phyloP scores from a whole-genome alignment of 2,113 vertebrate genomes.

The Plecturocebus donacophilus region DNA sequence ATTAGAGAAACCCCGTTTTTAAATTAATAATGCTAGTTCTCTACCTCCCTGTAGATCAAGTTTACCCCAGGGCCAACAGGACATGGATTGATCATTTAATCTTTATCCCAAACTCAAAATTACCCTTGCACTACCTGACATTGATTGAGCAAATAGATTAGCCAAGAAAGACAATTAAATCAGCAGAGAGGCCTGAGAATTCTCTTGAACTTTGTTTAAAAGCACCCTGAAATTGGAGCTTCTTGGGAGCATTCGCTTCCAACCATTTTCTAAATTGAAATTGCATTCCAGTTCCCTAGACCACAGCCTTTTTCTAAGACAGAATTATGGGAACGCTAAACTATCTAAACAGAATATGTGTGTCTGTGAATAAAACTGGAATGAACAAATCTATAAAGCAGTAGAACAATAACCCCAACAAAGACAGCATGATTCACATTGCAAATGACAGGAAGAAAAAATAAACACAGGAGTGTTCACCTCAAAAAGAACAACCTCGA shows the following conservation, averaged over 20 bases:
- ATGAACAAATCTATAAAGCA: neutral
- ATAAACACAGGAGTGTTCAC: neutral
- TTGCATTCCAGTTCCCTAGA: neutral
- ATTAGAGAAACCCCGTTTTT: neutral
- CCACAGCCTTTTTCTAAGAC: neutral
- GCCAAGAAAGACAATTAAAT: neutral
- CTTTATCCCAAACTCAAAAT: neutral
- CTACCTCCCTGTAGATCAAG: constrained; percentile 50
- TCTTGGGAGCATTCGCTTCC: neutral
- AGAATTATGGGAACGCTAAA: neutral
- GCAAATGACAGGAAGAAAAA: neutral
- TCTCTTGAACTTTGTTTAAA: neutral
- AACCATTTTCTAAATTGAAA: neutral
- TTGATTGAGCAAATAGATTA: neutral
- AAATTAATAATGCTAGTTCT: neutral
- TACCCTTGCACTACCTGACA: neutral
- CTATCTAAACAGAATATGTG: neutral
- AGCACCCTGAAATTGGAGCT: constrained; percentile 6
- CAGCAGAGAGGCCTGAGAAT: neutral
- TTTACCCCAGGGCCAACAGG: neutral
- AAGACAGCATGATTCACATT: neutral
- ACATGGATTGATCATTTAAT: neutral
- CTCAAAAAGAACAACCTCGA: neutral
- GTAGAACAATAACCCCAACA: neutral
- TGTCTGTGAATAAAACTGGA: neutral